These are phyloP conservation scores for Phacellophora camtschatica DNA, from an alignment of 30 jellyfish, hydroid and myxozoan species.

Conservation along the genomic window DNA sequence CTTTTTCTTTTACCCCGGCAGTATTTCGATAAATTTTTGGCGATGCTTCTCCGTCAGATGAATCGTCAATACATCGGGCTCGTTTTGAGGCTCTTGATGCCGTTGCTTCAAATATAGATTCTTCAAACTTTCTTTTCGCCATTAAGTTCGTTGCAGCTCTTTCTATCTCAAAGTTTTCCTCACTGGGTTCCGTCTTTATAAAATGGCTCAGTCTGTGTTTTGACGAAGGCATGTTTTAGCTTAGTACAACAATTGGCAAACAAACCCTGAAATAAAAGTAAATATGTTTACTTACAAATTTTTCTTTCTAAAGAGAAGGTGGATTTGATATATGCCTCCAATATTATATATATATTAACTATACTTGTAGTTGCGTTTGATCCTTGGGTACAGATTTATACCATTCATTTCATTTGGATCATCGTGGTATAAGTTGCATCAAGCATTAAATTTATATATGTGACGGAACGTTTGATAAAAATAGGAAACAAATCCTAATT, in stretches of 20 bases:
- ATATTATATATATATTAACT: constrained; percentile 7
- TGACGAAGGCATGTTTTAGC: constrained; percentile 67
- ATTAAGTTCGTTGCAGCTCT: not conserved
- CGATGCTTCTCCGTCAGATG: constrained; percentile 64
- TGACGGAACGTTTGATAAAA: too few species aligned
- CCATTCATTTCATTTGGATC: too few species aligned
- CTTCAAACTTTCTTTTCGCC: constrained; percentile 48
- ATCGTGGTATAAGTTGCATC: too few species aligned
- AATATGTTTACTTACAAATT: constrained; percentile 26
- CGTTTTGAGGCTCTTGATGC: constrained; percentile 43
- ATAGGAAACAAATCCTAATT: too few species aligned
- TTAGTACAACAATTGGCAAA: not conserved
- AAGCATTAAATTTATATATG: too few species aligned
- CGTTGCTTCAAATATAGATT: constrained; percentile 4
- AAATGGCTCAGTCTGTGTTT: constrained; percentile 71
- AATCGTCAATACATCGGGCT: constrained; percentile 41
- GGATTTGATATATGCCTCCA: constrained; percentile 21
- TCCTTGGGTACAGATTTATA: too few species aligned
- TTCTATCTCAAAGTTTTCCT: constrained; percentile 37
- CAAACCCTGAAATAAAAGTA: constrained; percentile 49
- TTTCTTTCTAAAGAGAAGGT: constrained; percentile 2
- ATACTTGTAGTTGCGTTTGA: too few species aligned
- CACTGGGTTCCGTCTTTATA: constrained; percentile 58
- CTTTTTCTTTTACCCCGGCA: constrained; percentile 65
- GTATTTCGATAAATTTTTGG: constrained; percentile 22